Percentiles rank a stretch among this genome's conserved stretches.
Conservation (phyloP, 2,888 invertebrate genomes). For the Thyatira batis region DNA sequence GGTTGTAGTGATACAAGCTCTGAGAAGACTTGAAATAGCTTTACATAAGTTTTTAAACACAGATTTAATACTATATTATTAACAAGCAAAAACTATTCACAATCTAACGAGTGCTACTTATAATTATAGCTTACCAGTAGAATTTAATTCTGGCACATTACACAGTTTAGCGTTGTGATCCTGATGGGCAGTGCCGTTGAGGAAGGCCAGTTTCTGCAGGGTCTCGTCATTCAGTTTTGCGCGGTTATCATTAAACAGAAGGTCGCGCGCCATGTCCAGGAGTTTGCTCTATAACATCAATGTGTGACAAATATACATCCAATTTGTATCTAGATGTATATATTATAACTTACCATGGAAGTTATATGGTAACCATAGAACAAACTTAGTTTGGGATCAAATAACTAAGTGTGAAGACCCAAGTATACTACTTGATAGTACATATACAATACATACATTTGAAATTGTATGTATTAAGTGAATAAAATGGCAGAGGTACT, state of each 20-base stretch:
- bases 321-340: no score
- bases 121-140: constrained; percentile 83
- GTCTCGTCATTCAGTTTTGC: constrained; percentile 90
- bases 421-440: no score
- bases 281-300: constrained; percentile 84
- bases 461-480: no score
- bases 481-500: no score
- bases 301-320: constrained; percentile 3
- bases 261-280: constrained; percentile 87
- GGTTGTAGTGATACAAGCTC: no score
- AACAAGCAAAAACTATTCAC: neutral
- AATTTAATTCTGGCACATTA: constrained; percentile 88
- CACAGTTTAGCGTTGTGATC: constrained; percentile 81
- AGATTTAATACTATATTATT: neutral
- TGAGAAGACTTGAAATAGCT: no score
- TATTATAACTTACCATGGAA: no score
- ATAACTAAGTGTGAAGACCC: no score
- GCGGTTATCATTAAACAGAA: constrained; percentile 87
- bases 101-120: constrained; percentile 6
- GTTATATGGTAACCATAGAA: no score
- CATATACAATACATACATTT: no score
- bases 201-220: constrained; percentile 89
- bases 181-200: constrained; percentile 85
- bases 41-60: no score
- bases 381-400: no score